phyloP scores from a whole-genome alignment of 1,140 invertebrate genomes.

The Brachionus koreanus region DNA sequence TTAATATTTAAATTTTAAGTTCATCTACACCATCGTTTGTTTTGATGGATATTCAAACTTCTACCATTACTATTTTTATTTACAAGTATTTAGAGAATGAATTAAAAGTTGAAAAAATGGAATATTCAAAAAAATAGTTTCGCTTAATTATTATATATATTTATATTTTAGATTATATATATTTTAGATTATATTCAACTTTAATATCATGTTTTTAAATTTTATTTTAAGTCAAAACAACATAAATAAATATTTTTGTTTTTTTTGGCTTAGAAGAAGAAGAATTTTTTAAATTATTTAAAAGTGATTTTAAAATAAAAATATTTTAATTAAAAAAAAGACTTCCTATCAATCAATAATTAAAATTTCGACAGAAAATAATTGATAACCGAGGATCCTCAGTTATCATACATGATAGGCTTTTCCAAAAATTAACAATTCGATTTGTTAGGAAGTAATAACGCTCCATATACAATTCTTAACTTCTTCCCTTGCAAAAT shows the following conservation, averaged over 20 bases:
- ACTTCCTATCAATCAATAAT: too few relatives aligned
- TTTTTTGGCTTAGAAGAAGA: background rate
- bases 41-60: slow-evolving; percentile 95
- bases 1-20: background rate
- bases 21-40: slow-evolving; percentile 83
- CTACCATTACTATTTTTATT: slow-evolving; percentile 94
- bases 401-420: too few relatives aligned
- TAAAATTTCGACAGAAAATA: too few relatives aligned
- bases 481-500: too few relatives aligned
- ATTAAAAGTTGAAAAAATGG: slow-evolving; percentile 97
- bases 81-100: slow-evolving; percentile 90
- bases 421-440: too few relatives aligned
- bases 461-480: too few relatives aligned
- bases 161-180: too few relatives aligned
- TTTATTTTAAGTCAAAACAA: background rate
- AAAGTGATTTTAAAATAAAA: too few relatives aligned
- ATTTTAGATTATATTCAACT: background rate
- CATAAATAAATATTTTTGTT: too few relatives aligned
- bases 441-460: too few relatives aligned
- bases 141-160: background rate
- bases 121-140: slow-evolving; percentile 74
- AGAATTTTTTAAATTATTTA: background rate
- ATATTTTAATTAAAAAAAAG: too few relatives aligned
- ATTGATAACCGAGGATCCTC: too few relatives aligned
- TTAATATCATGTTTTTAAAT: background rate